These are phyloP conservation scores for Podabrus alpinus DNA, from an alignment of 2,888 invertebrate genomes.

Conservation along the genomic window DNA sequence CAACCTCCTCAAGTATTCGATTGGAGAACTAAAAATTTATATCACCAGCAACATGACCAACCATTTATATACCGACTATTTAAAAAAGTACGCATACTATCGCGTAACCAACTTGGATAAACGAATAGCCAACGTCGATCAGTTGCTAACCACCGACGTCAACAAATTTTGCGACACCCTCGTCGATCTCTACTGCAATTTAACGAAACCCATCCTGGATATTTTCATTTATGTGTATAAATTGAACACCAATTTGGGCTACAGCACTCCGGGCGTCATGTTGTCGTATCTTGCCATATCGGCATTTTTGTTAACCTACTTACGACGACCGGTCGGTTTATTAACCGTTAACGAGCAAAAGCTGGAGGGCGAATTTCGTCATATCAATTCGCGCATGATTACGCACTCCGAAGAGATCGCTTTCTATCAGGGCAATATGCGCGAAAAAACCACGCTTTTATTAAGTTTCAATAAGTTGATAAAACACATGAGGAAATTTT, in stretches of 20 bases:
- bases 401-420: constrained; percentile 96
- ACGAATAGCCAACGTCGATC: constrained; percentile 94
- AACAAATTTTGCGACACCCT: constrained; percentile 97
- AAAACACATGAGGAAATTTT: constrained; percentile 80
- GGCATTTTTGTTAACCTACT: constrained; percentile 82
- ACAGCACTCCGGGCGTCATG: constrained; percentile 87
- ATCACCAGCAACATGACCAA: constrained; percentile 87
- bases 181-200: constrained; percentile 93
- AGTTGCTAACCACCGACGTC: constrained; percentile 92
- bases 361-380: constrained; percentile 97
- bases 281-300: constrained; percentile 85
- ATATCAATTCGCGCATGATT: constrained; percentile 92
- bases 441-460: constrained; percentile 86
- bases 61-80: constrained; percentile 87
- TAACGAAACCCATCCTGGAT: constrained; percentile 93
- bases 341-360: constrained; percentile 95
- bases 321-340: constrained; percentile 83
- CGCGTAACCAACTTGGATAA: constrained; percentile 95
- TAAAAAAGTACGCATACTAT: constrained; percentile 96
- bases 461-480: constrained; percentile 89
- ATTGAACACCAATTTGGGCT: constrained; percentile 78
- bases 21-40: constrained; percentile 89
- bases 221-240: constrained; percentile 92
- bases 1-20: constrained; percentile 90
- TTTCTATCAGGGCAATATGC: constrained; percentile 79